Percentiles rank a stretch among this genome's conserved stretches.
Conservation (phyloP, 2,113 vertebrate genomes). For the Mesocricetus auratus region DNA sequence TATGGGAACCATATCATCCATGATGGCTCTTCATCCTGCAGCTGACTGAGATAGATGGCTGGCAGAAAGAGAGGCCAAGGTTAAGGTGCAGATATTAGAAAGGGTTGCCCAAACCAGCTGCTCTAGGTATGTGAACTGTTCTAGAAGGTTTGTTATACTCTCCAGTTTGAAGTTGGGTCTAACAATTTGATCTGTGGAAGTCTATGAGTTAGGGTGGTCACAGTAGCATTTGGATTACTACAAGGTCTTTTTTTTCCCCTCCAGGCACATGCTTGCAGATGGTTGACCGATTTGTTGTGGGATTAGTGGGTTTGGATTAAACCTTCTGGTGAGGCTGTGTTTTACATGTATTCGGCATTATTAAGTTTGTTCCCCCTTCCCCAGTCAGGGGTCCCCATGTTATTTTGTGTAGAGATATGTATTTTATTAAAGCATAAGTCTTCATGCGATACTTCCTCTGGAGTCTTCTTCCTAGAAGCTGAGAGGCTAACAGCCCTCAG, state of each 20-base stretch:
- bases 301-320: conserved; percentile 41
- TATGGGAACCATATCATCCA: not conserved
- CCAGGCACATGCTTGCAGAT: not conserved
- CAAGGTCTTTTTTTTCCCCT: not conserved
- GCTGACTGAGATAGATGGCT: not conserved
- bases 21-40: not conserved
- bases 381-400: not conserved
- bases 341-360: not conserved
- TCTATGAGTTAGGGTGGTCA: not conserved
- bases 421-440: not conserved
- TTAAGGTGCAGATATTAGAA: not conserved
- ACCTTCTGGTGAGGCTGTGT: not conserved
- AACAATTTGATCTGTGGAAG: not conserved
- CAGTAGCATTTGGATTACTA: not conserved
- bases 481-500: not conserved
- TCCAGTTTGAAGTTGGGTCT: not conserved
- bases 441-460: not conserved
- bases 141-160: not conserved
- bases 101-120: not conserved
- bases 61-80: not conserved
- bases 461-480: not conserved
- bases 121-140: not conserved
- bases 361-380: not conserved
- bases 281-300: not conserved
- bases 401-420: not conserved